Evolutionary conservation across 2,113 vertebrate species (phyloP).

Genomic region (Indicator indicator): DNA sequence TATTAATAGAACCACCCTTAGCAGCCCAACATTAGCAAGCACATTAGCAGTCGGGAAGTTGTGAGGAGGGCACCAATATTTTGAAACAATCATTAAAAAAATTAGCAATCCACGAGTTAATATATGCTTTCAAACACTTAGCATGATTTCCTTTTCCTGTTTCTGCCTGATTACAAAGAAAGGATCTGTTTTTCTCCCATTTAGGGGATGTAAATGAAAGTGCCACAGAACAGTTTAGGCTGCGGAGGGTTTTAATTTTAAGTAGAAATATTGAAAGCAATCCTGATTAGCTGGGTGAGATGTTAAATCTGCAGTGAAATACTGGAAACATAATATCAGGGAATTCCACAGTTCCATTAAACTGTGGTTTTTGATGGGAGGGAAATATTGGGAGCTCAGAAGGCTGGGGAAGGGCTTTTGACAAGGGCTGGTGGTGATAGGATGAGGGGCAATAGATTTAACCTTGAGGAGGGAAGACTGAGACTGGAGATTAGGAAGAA

Average conservation of each 20-base stretch:
- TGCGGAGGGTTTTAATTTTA: slow-evolving; percentile 74
- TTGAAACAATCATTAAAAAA: slow-evolving; percentile 67
- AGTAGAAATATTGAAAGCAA: slow-evolving; percentile 64
- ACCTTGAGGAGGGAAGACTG: no score
- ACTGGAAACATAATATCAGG: slow-evolving; percentile 7
- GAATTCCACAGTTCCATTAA: slow-evolving; percentile 34
- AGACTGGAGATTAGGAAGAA: no score
- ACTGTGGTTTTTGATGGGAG: slow-evolving; percentile 2
- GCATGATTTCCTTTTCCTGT: slow-evolving; percentile 77
- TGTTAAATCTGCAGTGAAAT: slow-evolving; percentile 48
- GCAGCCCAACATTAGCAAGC: slow-evolving; percentile 68
- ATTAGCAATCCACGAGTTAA: slow-evolving; percentile 72
- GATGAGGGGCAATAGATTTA: no score
- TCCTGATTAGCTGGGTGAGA: slow-evolving; percentile 69
- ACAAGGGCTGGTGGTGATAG: no score
- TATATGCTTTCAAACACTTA: slow-evolving; percentile 64
- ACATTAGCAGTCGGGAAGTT: slow-evolving; percentile 69
- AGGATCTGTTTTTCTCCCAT: slow-evolving; percentile 45
- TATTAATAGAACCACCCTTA: slow-evolving; percentile 77
- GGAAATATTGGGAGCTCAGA: background rate
- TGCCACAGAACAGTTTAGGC: slow-evolving; percentile 55
- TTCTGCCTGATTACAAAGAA: slow-evolving; percentile 71
- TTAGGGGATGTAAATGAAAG: slow-evolving; percentile 60
- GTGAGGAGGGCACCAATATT: slow-evolving; percentile 59
- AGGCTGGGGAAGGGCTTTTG: no score